Base-by-base conservation (phyloP, 2,888 invertebrate genomes). In the Microctonus brassicae region DNA sequence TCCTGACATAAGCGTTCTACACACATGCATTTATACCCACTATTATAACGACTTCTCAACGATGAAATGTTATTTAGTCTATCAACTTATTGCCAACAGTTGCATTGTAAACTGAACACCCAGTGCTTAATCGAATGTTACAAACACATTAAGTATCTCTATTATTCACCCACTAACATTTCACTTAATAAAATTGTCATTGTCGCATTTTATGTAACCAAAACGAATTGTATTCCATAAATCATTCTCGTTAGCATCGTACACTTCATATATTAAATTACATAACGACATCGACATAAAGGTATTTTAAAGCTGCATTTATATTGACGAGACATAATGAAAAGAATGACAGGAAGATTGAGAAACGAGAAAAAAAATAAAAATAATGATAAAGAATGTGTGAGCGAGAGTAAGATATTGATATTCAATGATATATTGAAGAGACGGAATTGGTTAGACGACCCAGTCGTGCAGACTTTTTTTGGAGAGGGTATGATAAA, bases 381-480 rank as follows among this genome's bases (percentile, higher is more conserved):
- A 7, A 47, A 10, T 1, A 36, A 36, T 5, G 6, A 33, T 5
- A 36, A 39, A 39, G 13, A 39, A 4, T 11, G 9, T n/a, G 6
- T 39, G n/a, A 39, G 22, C 11, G 22, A 24, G n/a, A n/a, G n/a
- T n/a, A 26, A 29, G 24, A 26, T 33, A 58, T 60, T 42, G 58
- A 67, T 67, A 67, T 58, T 58, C 66, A 60, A 42, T 58, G 47
- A 13, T 29, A 7, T n/a, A 55, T 26, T n/a, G 17, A 26, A 26
- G 55, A 55, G 24, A 55, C 29, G 17, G n/a, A 24, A 26, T 20
- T 11, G n/a, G 58, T 66, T 55, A 42, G 58, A 58, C 57, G 47
- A 60, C 17, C 24, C 65, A 58, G 33, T 33, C 67, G 47, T 47
- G 67, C 67, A 67, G 29, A 60, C 67, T 11, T 58, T 58, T n/a